phyloP scores from a whole-genome alignment of 2,113 vertebrate genomes.

The Numenius arquata region DNA sequence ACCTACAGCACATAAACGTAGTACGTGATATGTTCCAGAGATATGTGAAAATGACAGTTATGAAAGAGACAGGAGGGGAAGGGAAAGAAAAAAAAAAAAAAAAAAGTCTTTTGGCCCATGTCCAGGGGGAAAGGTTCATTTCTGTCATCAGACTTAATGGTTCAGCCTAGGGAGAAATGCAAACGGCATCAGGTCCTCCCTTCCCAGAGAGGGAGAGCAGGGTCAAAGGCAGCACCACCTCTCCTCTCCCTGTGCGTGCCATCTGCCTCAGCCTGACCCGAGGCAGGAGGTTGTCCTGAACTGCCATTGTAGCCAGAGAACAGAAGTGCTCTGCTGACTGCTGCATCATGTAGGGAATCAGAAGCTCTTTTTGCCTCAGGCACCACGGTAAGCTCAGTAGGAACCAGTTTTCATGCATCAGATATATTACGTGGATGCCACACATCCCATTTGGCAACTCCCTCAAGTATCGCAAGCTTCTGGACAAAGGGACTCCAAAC shows the following conservation, averaged over 20 bases:
- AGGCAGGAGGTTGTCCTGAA: neutral
- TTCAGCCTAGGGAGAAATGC: conserved; percentile 30
- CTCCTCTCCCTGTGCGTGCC: neutral
- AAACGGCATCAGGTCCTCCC: neutral
- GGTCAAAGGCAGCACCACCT: neutral
- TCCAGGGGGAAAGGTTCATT: conserved; percentile 49
- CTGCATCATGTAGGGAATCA: conserved; percentile 1
- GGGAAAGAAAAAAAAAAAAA: neutral
- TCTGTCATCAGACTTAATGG: conserved; percentile 40
- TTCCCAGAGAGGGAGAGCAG: neutral
- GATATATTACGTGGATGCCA: conserved; percentile 35
- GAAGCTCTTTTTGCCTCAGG: conserved; percentile 38
- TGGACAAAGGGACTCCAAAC: conserved; percentile 59
- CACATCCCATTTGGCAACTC: conserved; percentile 51
- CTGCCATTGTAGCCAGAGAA: neutral
- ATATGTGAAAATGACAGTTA: neutral
- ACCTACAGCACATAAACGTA: neutral
- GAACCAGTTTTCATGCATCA: conserved; percentile 35
- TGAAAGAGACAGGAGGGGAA: conserved; percentile 24
- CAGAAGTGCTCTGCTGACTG: neutral
- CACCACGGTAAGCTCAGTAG: neutral
- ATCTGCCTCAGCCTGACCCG: neutral
- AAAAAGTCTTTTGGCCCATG: neutral
- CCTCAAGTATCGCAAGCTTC: neutral
- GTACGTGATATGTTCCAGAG: conserved; percentile 29